Conservation (phyloP, 2,113 vertebrate species). For the Crotalus helleri region DNA sequence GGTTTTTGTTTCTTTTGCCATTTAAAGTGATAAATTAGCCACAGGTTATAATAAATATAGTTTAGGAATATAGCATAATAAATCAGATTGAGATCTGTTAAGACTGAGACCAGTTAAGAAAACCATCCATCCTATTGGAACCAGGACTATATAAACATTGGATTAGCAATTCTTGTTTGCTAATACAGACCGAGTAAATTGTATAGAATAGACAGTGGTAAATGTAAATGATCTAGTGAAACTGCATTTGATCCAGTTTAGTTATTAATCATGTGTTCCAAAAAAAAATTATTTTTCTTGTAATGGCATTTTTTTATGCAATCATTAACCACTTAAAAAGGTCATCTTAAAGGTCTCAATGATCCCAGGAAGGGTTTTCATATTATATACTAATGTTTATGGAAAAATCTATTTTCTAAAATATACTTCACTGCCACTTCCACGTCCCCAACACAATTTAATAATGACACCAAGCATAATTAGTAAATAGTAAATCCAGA, state of each 20-base stretch:
- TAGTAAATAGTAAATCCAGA: neutral
- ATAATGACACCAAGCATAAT: neutral
- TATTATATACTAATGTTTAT: neutral
- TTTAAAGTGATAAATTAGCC: neutral
- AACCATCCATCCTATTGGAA: neutral
- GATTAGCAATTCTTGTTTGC: neutral
- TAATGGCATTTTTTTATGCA: neutral
- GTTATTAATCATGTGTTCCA: neutral
- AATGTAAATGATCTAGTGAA: neutral
- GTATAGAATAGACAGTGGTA: neutral
- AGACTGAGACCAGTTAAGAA: neutral
- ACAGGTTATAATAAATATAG: neutral
- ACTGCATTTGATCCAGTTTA: neutral
- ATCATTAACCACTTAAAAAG: fast-evolving
- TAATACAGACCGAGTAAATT: neutral
- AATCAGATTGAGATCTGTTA: neutral
- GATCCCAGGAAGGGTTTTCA: neutral
- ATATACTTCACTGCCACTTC: neutral
- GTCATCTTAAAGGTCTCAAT: neutral
- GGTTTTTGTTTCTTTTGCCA: neutral
- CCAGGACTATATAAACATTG: neutral
- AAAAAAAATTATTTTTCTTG: neutral
- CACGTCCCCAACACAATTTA: neutral
- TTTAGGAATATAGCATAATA: neutral
- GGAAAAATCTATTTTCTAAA: neutral